Evolutionary conservation across 1,140 invertebrate species (phyloP).

Genomic region (Drosophila repletoides): DNA sequence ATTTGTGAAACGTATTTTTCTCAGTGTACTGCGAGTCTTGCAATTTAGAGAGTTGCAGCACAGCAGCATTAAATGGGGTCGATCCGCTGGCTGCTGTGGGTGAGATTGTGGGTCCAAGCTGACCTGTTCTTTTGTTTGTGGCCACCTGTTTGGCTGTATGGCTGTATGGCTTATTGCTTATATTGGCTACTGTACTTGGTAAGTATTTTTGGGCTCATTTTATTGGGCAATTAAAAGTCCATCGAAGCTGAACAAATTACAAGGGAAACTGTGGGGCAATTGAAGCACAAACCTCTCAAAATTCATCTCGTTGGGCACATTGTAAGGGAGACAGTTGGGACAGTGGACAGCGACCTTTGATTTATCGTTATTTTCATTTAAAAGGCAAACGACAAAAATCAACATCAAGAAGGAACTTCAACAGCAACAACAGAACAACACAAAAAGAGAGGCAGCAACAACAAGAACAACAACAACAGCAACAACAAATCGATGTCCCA

Average conservation of each 20-base stretch:
- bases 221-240: conserved; percentile 57
- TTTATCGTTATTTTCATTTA: conserved; percentile 80
- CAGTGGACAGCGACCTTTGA: conserved; percentile 62
- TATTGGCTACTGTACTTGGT: conserved; percentile 1
- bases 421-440: conserved; percentile 10
- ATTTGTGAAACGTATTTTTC: too few species aligned
- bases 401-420: conserved; percentile 52
- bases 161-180: conserved; percentile 9
- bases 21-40: too few species aligned
- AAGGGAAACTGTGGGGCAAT: background rate
- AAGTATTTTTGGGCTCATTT: too few species aligned
- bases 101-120: conserved; percentile 12
- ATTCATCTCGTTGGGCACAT: conserved; percentile 24
- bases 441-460: conserved; percentile 16
- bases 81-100: conserved; percentile 7
- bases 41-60: too few species aligned
- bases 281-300: conserved; percentile 17
- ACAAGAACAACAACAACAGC: conserved; percentile 26
- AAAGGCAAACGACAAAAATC: conserved; percentile 79
- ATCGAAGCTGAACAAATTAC: conserved; percentile 51
- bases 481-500: conserved; percentile 71
- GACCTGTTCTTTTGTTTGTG: too few species aligned
- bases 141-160: conserved; percentile 9
- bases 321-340: too few species aligned
- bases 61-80: conserved; percentile 9